Evolutionary conservation across 2,888 invertebrate genomes (phyloP).

Genomic region (Apamea monoglypha): DNA sequence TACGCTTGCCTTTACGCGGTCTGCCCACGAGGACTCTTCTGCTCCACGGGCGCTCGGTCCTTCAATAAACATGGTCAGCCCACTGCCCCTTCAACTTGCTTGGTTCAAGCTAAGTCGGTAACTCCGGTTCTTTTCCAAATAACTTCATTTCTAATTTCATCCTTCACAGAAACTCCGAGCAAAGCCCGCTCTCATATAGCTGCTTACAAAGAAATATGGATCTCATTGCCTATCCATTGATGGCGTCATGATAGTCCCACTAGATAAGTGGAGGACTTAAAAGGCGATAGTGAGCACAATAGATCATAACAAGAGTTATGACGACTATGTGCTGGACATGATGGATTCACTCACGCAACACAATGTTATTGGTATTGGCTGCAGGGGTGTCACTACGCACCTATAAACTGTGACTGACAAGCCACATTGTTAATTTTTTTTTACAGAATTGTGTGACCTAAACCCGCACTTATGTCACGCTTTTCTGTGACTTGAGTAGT

Average conservation of each 20-base stretch:
- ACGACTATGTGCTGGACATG: constrained; percentile 6
- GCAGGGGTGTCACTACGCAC: constrained; percentile 31
- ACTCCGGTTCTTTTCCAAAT: not conserved
- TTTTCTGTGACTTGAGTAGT: no score
- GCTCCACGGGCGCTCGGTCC: no score
- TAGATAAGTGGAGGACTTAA: not conserved
- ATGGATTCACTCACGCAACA: constrained; percentile 53
- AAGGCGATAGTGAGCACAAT: constrained; percentile 10
- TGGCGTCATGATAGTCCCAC: constrained; percentile 1
- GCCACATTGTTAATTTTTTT: not conserved
- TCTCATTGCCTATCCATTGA: not conserved
- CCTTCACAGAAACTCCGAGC: not conserved
- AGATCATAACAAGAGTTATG: no score
- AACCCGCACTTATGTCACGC: no score
- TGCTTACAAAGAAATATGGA: not conserved
- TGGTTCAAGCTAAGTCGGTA: no score
- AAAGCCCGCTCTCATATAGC: not conserved
- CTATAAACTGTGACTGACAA: not conserved
- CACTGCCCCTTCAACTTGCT: no score
- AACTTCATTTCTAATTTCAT: not conserved
- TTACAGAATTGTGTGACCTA: no score
- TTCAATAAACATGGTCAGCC: no score
- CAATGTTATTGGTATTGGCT: constrained; percentile 17
- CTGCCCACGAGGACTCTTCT: no score
- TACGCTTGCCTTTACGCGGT: no score